These are phyloP conservation scores for Pteropus rufus DNA, from an alignment of 2,797 vertebrate species.

Conservation along the genomic window DNA sequence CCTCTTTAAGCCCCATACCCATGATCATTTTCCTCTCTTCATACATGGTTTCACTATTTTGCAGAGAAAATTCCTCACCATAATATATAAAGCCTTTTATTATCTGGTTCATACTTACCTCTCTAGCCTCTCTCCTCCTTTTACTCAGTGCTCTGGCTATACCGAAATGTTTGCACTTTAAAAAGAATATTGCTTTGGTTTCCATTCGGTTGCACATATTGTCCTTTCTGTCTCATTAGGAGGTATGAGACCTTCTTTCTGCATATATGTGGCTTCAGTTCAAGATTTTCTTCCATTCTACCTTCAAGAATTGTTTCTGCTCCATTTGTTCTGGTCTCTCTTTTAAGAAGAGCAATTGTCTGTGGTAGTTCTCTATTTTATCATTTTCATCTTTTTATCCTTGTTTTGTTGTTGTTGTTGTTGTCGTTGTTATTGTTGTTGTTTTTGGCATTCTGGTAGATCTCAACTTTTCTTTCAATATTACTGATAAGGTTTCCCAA, in stretches of 20 bases:
- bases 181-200: background rate
- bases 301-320: constrained; percentile 2
- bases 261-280: background rate
- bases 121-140: background rate
- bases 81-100: background rate
- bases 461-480: background rate
- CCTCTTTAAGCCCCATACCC: background rate
- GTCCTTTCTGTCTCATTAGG: background rate
- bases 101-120: background rate
- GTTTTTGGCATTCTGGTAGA: background rate
- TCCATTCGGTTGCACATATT: background rate
- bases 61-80: background rate
- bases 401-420: background rate
- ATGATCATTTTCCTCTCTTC: constrained; percentile 31
- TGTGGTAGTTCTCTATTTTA: background rate
- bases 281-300: background rate
- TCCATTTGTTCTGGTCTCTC: background rate
- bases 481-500: background rate
- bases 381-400: background rate
- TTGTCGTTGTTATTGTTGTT: too few species aligned
- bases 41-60: background rate
- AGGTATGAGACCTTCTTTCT: background rate
- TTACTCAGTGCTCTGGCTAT: background rate
- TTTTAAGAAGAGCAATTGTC: background rate
- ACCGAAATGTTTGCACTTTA: background rate